phyloP scores from a whole-genome alignment of 1,140 invertebrate genomes.

The Eciton burchellii region DNA sequence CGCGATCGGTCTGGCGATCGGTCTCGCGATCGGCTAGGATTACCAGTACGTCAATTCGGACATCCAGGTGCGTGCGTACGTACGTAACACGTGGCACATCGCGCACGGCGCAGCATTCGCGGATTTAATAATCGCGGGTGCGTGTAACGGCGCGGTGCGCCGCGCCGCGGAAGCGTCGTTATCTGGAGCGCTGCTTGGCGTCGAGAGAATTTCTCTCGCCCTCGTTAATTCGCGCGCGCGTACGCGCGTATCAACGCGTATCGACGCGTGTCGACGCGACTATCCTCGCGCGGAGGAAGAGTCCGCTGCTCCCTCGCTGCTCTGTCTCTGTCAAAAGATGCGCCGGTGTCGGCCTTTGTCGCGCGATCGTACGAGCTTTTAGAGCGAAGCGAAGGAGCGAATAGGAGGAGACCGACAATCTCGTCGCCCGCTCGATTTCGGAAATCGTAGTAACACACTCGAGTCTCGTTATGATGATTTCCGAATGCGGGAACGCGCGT shows the following conservation, averaged over 20 bases:
- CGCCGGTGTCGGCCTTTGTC: too few species aligned
- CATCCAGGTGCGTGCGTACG: constrained; percentile 59
- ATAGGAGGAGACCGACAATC: too few species aligned
- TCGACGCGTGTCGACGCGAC: too few species aligned
- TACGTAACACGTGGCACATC: background rate
- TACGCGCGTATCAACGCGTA: too few species aligned
- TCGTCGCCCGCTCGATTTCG: background rate
- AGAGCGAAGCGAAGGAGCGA: too few species aligned
- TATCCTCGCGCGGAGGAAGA: too few species aligned
- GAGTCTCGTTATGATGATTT: constrained; percentile 51
- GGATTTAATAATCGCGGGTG: constrained; percentile 70
- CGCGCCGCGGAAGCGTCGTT: constrained; percentile 62
- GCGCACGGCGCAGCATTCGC: constrained; percentile 19
- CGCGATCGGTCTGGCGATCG: constrained; percentile 62
- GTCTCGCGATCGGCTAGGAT: constrained; percentile 74
- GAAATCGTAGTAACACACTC: too few species aligned
- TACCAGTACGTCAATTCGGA: constrained; percentile 73
- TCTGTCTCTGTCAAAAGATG: too few species aligned
- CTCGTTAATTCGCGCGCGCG: constrained; percentile 68
- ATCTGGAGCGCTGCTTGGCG: constrained; percentile 72
- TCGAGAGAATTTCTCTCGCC: constrained; percentile 20
- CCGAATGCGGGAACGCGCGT: background rate
- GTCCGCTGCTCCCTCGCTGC: too few species aligned
- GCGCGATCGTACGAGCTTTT: too few species aligned
- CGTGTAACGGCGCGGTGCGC: constrained; percentile 66